Percentiles rank a stretch among this genome's conserved stretches.
Evolutionary conservation across 2,888 invertebrate species (phyloP).

Genomic region (Tetheella fluctuosa): DNA sequence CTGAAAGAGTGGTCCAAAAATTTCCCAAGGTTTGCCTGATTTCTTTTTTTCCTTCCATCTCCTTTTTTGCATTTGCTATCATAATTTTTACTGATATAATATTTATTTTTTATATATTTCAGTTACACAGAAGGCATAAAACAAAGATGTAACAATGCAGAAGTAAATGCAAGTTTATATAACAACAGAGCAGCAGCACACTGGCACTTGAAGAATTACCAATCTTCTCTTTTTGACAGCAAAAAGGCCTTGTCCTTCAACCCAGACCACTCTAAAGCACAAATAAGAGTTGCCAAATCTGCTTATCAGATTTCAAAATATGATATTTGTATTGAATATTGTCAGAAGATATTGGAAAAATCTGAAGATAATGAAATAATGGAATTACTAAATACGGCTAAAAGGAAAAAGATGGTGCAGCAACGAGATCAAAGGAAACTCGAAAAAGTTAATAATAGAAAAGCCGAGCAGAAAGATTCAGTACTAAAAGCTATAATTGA

Average conservation of each 20-base stretch:
- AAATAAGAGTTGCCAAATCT: conserved; percentile 89
- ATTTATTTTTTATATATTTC: conserved; percentile 26
- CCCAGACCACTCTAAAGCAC: conserved; percentile 90
- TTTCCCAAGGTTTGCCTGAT: too few species aligned
- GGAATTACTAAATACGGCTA: conserved; percentile 62
- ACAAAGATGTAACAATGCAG: conserved; percentile 87
- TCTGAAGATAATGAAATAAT: conserved; percentile 78
- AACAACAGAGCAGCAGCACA: conserved; percentile 97
- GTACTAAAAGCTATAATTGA: conserved; percentile 72
- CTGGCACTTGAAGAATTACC: conserved; percentile 91
- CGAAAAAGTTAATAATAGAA: conserved; percentile 67
- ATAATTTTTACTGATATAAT: too few species aligned
- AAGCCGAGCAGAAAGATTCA: conserved; percentile 66
- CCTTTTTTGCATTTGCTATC: too few species aligned
- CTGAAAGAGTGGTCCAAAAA: too few species aligned
- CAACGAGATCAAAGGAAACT: conserved; percentile 84
- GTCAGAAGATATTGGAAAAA: conserved; percentile 86
- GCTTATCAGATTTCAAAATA: conserved; percentile 87
- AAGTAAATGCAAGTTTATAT: conserved; percentile 92
- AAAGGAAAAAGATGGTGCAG: conserved; percentile 77
- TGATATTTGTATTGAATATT: conserved; percentile 88
- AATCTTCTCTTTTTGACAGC: conserved; percentile 92
- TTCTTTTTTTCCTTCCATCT: too few species aligned
- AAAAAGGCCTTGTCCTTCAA: conserved; percentile 90
- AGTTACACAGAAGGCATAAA: conserved; percentile 96